Base-by-base conservation (phyloP, 2,113 vertebrate species). In the Carassius carassius region DNA sequence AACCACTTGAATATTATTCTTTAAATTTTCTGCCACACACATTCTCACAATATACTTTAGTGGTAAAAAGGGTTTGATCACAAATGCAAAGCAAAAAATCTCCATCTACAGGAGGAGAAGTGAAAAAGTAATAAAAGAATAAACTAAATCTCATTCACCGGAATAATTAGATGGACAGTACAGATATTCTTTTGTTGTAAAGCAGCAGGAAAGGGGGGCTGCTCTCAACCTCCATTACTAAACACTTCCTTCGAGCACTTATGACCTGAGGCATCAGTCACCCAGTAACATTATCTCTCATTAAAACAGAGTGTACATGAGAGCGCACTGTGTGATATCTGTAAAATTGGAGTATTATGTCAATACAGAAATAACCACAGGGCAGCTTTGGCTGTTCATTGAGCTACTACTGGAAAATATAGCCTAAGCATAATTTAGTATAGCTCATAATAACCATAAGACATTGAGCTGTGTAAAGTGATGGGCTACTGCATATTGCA, bases 401-500 rank as follows among this genome's bases (percentile, higher is more conserved):
- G 81, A 35, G 65, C 67, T 72, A 41, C 21, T 81, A 70, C 25
- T 58, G 29, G 58, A 70, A 82, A 72, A 73, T 82, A 82, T 58
- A n/a, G 49, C 67, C 47, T 58, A 16, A 82, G 72, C 47, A 72
- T 35, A 82, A 23, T 58, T 11, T 32, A 51, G 62, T n/a, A 44
- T 51, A 47, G 32, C 35, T 78, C 76, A 60, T 62, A 62, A 78
- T 21, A n/a, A n/a, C 56, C 21, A 41, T 78, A 60, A 41, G 76
- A 23, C 56, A 78, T n/a, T 62, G 35, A 78, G 8, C 3, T 78
- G 54, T 62, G 32, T 41, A 70, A 41, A 70, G 17, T 70, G 67
- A 70, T 70, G 67, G 32, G 32, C 19, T 72, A 41, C 17, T 62
- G 14, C 35, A 90, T 85, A 89, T 86, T 62, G n/a, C 35, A 90